Percentiles rank a stretch among this genome's conserved stretches.
These are phyloP conservation scores for Ceratina calcarata DNA, from an alignment of 1,140 invertebrate species.

Conservation along the genomic window DNA sequence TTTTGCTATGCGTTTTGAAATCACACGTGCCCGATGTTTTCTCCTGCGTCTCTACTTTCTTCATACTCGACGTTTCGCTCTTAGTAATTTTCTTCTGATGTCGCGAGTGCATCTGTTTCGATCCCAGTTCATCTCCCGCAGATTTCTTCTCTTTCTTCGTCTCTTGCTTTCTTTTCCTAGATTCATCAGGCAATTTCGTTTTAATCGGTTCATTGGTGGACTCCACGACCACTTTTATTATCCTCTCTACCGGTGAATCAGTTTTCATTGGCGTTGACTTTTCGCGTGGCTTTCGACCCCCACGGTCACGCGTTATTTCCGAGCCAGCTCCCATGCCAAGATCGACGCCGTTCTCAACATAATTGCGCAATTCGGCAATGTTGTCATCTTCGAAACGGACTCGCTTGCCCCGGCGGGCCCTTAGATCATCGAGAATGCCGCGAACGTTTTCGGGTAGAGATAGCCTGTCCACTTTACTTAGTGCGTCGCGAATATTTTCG, in stretches of 20 bases:
- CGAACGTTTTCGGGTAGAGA: conserved; percentile 10
- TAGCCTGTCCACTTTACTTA: neutral
- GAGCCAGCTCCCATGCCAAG: conserved; percentile 64
- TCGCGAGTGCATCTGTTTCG: neutral
- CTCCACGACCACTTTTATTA: neutral
- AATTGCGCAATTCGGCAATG: conserved; percentile 56
- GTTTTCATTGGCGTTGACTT: neutral
- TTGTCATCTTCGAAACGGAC: conserved; percentile 37
- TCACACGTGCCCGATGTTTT: neutral
- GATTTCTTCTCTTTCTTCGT: neutral
- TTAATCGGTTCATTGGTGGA: neutral
- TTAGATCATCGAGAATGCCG: conserved; percentile 35
- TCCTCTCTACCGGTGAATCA: neutral
- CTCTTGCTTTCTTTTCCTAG: neutral
- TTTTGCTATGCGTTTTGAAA: neutral
- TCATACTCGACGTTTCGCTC: conserved; percentile 32
- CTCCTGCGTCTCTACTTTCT: conserved; percentile 2
- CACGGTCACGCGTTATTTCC: conserved; percentile 65
- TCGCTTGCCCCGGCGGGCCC: conserved; percentile 1
- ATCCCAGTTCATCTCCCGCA: neutral
- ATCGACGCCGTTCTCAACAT: conserved; percentile 36
- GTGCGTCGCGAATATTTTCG: conserved; percentile 9
- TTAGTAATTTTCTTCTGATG: conserved; percentile 3
- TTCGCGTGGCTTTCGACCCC: conserved; percentile 44
- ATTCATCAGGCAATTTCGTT: neutral